Percentiles rank a stretch among this genome's conserved stretches.
Conservation (phyloP, 1,140 invertebrate genomes). For the Patella vulgata region DNA sequence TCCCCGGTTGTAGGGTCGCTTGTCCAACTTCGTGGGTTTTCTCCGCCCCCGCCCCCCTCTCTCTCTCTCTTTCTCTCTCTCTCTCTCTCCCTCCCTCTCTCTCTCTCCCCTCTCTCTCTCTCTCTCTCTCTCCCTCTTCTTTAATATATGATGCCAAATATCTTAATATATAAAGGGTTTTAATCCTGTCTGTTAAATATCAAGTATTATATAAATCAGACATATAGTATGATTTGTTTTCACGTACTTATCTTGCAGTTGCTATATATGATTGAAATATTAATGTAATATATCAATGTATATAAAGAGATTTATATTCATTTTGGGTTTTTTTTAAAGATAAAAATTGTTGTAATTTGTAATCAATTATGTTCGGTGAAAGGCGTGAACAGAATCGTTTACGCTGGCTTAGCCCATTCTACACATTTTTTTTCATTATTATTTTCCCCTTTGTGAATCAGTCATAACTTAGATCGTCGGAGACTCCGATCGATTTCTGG, state of each 20-base stretch:
- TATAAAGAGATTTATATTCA: no score
- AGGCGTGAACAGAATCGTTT: slow-evolving; percentile 74
- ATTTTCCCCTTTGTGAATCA: no score
- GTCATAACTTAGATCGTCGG: no score
- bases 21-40: no score
- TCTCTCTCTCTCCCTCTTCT: background rate
- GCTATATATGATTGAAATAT: background rate
- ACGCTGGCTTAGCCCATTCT: no score
- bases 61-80: background rate
- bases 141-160: background rate
- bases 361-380: no score
- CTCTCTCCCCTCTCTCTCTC: background rate
- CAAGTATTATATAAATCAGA: background rate
- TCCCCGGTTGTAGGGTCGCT: no score
- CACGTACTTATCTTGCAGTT: background rate
- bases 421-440: slow-evolving; percentile 72
- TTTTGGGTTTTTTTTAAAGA: slow-evolving; percentile 75
- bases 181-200: background rate
- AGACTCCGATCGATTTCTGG: no score
- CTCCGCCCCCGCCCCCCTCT: no score
- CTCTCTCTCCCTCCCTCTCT: background rate
- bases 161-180: background rate
- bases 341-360: no score
- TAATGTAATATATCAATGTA: slow-evolving; percentile 53
- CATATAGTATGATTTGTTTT: background rate